Percentiles rank a stretch among this genome's conserved stretches.
Conservation (phyloP, 2,113 vertebrate species). For the Lynx canadensis region DNA sequence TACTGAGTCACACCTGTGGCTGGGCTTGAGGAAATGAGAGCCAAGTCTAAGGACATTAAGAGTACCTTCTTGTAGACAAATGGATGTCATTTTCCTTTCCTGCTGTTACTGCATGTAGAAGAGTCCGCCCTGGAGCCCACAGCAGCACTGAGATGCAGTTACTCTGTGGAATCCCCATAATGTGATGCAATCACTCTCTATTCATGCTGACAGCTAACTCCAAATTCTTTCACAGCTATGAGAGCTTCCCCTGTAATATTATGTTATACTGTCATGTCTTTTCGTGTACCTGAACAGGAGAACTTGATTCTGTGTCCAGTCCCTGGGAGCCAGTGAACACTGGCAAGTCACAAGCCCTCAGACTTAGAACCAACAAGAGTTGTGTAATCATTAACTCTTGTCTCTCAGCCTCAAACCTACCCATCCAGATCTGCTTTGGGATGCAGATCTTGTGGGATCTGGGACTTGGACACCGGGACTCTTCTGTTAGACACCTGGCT, state of each 20-base stretch:
- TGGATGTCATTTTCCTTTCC: neutral
- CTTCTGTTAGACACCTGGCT: too few relatives aligned
- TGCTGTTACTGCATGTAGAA: neutral
- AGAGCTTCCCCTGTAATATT: neutral
- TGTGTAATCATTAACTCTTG: neutral
- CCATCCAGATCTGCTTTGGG: neutral
- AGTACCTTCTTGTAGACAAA: neutral
- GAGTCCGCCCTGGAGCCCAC: neutral
- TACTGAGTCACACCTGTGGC: neutral
- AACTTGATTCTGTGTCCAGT: neutral
- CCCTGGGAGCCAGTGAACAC: neutral
- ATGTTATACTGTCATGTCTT: neutral
- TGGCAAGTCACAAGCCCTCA: neutral
- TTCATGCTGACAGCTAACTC: neutral
- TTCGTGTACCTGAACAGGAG: neutral
- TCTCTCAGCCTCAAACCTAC: neutral
- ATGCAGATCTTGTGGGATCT: neutral
- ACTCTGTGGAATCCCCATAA: neutral
- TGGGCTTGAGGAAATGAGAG: neutral
- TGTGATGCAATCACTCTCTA: neutral
- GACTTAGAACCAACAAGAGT: neutral
- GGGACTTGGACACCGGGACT: neutral
- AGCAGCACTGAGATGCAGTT: neutral
- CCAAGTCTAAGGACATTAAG: neutral
- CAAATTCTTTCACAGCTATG: neutral